These are phyloP conservation scores for Bombyx mandarina DNA, from an alignment of 1,140 invertebrate genomes.

Conservation along the genomic window DNA sequence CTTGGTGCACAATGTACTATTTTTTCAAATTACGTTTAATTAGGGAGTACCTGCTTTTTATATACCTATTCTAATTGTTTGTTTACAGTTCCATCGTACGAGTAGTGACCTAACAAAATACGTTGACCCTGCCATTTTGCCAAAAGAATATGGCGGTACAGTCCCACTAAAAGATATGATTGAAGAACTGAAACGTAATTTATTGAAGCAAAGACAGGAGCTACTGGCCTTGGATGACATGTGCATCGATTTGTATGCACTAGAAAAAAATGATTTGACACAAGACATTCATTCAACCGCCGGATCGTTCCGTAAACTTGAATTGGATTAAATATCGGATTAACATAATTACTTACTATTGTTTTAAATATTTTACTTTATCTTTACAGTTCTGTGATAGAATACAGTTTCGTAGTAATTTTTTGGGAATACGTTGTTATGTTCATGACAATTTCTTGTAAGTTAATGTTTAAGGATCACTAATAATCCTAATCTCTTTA, in stretches of 20 bases:
- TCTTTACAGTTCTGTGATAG: too few relatives aligned
- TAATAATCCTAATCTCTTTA: too few relatives aligned
- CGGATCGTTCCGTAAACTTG: slow-evolving; percentile 85
- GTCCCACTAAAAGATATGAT: slow-evolving; percentile 86
- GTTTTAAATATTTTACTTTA: neutral
- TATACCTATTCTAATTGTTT: slow-evolving; percentile 7
- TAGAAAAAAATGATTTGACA: slow-evolving; percentile 75
- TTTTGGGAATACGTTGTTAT: too few relatives aligned
- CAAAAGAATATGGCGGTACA: slow-evolving; percentile 88
- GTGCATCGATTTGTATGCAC: slow-evolving; percentile 78
- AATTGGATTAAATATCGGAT: slow-evolving; percentile 77
- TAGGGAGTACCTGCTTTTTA: neutral
- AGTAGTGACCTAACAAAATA: slow-evolving; percentile 78
- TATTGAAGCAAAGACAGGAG: slow-evolving; percentile 75
- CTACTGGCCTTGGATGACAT: slow-evolving; percentile 85
- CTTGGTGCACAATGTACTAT: neutral
- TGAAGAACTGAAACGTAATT: slow-evolving; percentile 77
- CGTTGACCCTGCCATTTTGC: slow-evolving; percentile 82
- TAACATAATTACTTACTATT: neutral
- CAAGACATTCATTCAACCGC: slow-evolving; percentile 78
- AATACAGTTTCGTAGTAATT: too few relatives aligned
- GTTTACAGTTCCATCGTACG: slow-evolving; percentile 78
- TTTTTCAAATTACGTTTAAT: neutral
- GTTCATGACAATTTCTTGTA: too few relatives aligned
- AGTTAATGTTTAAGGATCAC: too few relatives aligned